Evolutionary conservation across 2,797 vertebrate species (phyloP).

Genomic region (Myiotriccus ornatus): DNA sequence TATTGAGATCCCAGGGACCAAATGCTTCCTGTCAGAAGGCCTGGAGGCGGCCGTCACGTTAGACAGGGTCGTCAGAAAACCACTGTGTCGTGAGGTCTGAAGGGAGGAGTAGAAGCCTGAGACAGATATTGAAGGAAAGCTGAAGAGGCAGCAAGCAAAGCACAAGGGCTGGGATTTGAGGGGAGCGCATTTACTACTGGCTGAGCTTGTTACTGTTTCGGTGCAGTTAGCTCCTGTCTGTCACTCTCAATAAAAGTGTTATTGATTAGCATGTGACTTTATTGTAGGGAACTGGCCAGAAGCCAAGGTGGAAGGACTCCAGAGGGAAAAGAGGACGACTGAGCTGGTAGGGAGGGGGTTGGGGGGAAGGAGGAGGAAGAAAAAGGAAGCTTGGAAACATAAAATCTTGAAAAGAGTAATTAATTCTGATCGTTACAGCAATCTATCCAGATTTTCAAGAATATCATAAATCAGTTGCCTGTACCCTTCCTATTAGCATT

Average conservation of each 20-base stretch:
- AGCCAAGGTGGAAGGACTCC: slow-evolving; percentile 56
- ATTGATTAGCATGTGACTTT: slow-evolving; percentile 74
- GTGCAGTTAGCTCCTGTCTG: slow-evolving; percentile 67
- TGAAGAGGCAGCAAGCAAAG: slow-evolving; percentile 16
- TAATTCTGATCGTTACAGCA: slow-evolving; percentile 59
- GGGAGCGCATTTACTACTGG: slow-evolving; percentile 6
- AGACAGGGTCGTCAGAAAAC: not conserved
- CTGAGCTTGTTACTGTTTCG: slow-evolving; percentile 45
- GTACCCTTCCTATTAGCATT: slow-evolving; percentile 31
- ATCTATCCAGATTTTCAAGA: slow-evolving; percentile 58
- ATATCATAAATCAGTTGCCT: slow-evolving; percentile 54
- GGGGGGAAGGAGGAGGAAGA: not conserved
- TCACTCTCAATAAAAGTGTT: slow-evolving; percentile 70
- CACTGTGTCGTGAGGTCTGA: not conserved
- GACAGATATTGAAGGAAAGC: slow-evolving; percentile 24
- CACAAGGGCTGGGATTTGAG: slow-evolving; percentile 15
- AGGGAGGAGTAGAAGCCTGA: not conserved
- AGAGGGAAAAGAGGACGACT: slow-evolving; percentile 46
- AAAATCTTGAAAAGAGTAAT: slow-evolving; percentile 67
- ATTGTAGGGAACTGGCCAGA: slow-evolving; percentile 54
- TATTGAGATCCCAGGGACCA: not conserved
- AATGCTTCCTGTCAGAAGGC: slow-evolving; percentile 39
- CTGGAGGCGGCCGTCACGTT: not conserved
- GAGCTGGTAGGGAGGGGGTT: not conserved
- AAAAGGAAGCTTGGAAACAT: slow-evolving; percentile 47